Evolutionary conservation across 2,113 vertebrate species (phyloP).

Genomic region (Megaceryle torquata): DNA sequence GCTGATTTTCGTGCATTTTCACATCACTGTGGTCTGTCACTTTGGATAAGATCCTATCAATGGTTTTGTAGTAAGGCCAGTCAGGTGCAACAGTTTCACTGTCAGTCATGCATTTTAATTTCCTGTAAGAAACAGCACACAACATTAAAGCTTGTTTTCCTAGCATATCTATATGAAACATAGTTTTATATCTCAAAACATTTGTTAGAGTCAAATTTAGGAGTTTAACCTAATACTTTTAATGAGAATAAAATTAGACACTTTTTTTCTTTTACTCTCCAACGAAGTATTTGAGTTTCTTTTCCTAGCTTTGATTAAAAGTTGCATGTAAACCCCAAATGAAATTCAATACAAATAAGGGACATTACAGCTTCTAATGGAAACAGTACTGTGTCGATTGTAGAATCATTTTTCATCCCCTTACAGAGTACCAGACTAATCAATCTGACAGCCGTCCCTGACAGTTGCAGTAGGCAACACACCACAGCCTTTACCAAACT

Average conservation of each 20-base stretch:
- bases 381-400: neutral
- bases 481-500: neutral
- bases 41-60: conserved; percentile 94
- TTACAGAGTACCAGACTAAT: neutral
- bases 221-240: neutral
- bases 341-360: neutral
- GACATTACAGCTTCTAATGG: neutral
- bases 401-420: neutral
- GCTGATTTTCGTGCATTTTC: conserved; percentile 81
- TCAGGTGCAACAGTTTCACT: conserved; percentile 83
- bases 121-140: conserved; percentile 79
- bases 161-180: no score
- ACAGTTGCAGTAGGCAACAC: neutral
- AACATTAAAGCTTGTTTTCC: conserved; percentile 50
- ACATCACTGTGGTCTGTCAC: conserved; percentile 83
- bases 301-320: neutral
- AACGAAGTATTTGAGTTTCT: neutral
- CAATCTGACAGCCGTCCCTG: neutral
- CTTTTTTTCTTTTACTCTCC: neutral
- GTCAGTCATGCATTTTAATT: conserved; percentile 86
- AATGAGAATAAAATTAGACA: neutral
- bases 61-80: conserved; percentile 95
- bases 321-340: neutral
- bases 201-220: neutral
- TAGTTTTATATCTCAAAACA: neutral